phyloP scores from a whole-genome alignment of 2,888 invertebrate genomes.

The Patella depressa region DNA sequence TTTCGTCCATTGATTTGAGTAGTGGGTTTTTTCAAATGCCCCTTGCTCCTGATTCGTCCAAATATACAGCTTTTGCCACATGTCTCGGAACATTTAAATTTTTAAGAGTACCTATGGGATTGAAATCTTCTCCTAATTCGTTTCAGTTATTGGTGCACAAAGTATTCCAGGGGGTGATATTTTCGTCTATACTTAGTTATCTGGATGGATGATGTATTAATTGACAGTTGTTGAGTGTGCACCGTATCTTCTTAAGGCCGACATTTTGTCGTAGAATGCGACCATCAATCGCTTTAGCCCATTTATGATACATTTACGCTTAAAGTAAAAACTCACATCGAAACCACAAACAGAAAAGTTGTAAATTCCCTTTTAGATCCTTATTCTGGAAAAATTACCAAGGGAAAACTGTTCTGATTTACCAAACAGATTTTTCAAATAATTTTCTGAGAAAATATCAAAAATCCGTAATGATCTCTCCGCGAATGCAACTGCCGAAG shows the following conservation, averaged over 20 bases:
- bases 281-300: slow-evolving; percentile 18
- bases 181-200: slow-evolving; percentile 17
- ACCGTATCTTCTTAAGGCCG: slow-evolving; percentile 20
- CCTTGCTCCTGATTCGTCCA: slow-evolving; percentile 13
- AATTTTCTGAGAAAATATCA: too few species aligned
- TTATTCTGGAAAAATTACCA: too few species aligned
- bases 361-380: too few species aligned
- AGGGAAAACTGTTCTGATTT: too few species aligned
- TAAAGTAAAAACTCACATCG: too few species aligned
- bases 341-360: too few species aligned
- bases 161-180: slow-evolving; percentile 29
- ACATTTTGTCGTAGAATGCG: slow-evolving; percentile 20
- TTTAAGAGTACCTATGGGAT: slow-evolving; percentile 35
- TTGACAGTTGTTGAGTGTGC: slow-evolving; percentile 9
- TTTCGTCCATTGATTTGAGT: slow-evolving; percentile 37
- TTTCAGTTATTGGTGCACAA: slow-evolving; percentile 40
- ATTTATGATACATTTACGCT: not conserved
- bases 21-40: slow-evolving; percentile 36
- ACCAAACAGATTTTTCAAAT: too few species aligned
- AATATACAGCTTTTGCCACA: slow-evolving; percentile 35
- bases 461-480: too few species aligned
- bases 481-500: too few species aligned
- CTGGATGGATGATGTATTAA: too few species aligned
- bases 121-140: slow-evolving; percentile 30
- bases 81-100: slow-evolving; percentile 36